phyloP scores from a whole-genome alignment of 2,113 vertebrate species.

The Hemiprocne comata region DNA sequence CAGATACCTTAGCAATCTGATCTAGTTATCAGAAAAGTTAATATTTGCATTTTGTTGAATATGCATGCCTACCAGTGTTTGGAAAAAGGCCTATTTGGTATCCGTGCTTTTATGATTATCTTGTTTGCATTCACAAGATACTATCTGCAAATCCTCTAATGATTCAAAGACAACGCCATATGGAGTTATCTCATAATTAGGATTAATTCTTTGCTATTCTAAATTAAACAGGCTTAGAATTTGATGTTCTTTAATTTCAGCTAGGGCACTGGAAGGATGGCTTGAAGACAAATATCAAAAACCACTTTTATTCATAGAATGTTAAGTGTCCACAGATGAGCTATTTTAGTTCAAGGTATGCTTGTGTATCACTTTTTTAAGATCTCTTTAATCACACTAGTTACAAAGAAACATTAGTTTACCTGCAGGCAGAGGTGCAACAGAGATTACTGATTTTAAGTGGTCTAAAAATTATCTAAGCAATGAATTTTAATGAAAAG shows the following conservation, averaged over 20 bases:
- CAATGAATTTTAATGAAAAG: neutral
- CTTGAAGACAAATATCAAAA: constrained; percentile 10
- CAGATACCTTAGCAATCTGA: constrained; percentile 66
- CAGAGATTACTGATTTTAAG: neutral
- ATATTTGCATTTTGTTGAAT: constrained; percentile 86
- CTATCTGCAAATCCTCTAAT: constrained; percentile 73
- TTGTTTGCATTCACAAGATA: constrained; percentile 77
- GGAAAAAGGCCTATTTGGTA: constrained; percentile 69
- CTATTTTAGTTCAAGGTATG: neutral
- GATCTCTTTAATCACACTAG: neutral
- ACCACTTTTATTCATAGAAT: constrained; percentile 10
- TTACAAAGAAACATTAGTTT: neutral
- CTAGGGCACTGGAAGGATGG: neutral
- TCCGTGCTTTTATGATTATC: constrained; percentile 69
- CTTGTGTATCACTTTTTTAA: neutral
- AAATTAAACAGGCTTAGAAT: constrained; percentile 52
- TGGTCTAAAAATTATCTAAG: neutral
- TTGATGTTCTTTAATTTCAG: constrained; percentile 51
- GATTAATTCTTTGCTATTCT: constrained; percentile 67
- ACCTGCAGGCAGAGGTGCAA: neutral
- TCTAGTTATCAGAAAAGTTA: constrained; percentile 78
- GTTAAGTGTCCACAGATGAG: neutral
- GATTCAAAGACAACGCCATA: constrained; percentile 60
- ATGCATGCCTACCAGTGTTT: constrained; percentile 75
- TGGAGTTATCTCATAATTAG: constrained; percentile 70